Conservation (phyloP, 2,888 invertebrate genomes). For the Eristalis pertinax region DNA sequence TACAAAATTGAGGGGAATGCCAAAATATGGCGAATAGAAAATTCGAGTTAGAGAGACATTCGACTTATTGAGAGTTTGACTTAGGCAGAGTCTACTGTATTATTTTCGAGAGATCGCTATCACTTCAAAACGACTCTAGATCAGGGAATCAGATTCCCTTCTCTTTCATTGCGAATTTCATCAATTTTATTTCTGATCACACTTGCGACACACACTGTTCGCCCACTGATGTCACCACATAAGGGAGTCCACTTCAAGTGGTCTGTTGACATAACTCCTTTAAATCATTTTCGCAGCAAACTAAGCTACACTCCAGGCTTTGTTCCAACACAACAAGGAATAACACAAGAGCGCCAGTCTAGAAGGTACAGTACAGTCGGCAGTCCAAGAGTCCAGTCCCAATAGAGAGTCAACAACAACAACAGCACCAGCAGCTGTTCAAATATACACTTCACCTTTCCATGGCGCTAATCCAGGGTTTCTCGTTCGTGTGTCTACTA, state of each 20-base stretch:
- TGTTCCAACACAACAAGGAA: conserved; percentile 15
- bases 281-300: not conserved
- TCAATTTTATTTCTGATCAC: not conserved
- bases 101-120: too few species aligned
- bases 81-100: too few species aligned
- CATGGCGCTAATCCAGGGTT: conserved; percentile 38
- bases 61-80: too few species aligned
- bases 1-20: too few species aligned
- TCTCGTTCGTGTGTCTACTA: not conserved
- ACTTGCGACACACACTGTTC: conserved; percentile 19
- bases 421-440: conserved; percentile 33
- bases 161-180: too few species aligned
- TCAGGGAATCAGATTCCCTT: not conserved
- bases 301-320: conserved; percentile 4
- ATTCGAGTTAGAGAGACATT: too few species aligned
- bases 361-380: conserved; percentile 10
- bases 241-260: not conserved
- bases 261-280: conserved; percentile 9
- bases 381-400: not conserved
- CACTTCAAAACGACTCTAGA: too few species aligned
- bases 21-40: too few species aligned
- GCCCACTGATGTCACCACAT: not conserved
- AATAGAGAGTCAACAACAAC: conserved; percentile 5
- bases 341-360: not conserved
- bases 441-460: conserved; percentile 48